Evolutionary conservation across 1,140 invertebrate genomes (phyloP), one percentile per base, ranked within the genome.

Genomic region (Tenebrio molitor): DNA sequence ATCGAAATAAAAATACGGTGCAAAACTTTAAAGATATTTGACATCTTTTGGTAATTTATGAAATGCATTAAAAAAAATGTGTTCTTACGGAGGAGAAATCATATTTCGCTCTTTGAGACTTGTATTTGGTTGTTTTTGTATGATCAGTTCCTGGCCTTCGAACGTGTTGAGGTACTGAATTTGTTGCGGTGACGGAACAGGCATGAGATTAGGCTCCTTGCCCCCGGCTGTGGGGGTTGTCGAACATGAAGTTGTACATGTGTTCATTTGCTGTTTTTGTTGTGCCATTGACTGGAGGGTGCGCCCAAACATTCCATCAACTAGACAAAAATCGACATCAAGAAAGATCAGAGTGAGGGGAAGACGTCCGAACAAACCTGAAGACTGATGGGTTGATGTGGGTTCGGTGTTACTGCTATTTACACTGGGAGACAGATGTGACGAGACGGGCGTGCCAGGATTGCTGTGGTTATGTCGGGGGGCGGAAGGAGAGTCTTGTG

Each of bases 141-240:
- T 98, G 64, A 95, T 97, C 74, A 97, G 85, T 86, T 98, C 96
- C 88, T 98, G 96, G 44, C 95, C 95, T 87, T 97, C 95, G 85
- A 97, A 97, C 70, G 95, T 92, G 87, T 95, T 97, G 71, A 97
- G 88, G 87, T 97, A 97, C 77, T 95, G 95, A 82, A 97, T 97
- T 88, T 97, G 95, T 84, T 97, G 95, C 21, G 96, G 95, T 66
- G 96, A 97, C 71, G 96, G 96, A 74, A 97, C 95, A 41, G 95
- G 95, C 94, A 97, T 97, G 73, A 98, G 85, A 85, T 96, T 96
- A 19, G 94, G 92, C 84, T 96, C 94, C 84, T 95, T 82, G 6
- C 74, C 74, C 69, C 71, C 71, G 33, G 83, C 84, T 7, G 83
- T 84, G 21, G 81, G 67, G 63, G 81, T 82, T 58, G 80, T 78